These are phyloP conservation scores for Tachina lurida DNA, from an alignment of 2,888 invertebrate species.

Conservation along the genomic window DNA sequence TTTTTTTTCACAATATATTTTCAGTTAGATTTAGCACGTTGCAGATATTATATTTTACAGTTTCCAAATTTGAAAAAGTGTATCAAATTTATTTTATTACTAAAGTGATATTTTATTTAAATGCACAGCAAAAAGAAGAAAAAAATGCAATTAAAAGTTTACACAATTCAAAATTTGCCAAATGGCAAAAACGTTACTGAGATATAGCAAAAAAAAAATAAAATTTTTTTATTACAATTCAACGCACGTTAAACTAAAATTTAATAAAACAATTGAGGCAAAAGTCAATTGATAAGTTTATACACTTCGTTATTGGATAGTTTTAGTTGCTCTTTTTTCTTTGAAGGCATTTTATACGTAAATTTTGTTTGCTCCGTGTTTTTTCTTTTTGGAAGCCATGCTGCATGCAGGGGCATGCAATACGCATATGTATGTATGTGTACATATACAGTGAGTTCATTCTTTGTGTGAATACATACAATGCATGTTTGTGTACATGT, in stretches of 20 bases:
- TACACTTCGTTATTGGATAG: conserved; percentile 24
- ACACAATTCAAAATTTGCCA: conserved; percentile 11
- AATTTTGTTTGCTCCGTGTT: conserved; percentile 10
- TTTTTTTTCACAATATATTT: conserved; percentile 55
- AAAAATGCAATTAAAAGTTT: conserved; percentile 66
- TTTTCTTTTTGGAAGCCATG: neutral
- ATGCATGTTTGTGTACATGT: neutral
- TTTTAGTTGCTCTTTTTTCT: conserved; percentile 28
- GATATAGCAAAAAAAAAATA: conserved; percentile 13
- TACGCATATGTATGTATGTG: neutral
- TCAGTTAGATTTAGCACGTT: conserved; percentile 60
- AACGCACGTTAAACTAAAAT: conserved; percentile 64
- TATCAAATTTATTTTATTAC: conserved; percentile 64
- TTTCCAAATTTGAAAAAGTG: conserved; percentile 46
- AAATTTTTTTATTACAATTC: conserved; percentile 40
- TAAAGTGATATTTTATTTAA: conserved; percentile 58
- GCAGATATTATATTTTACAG: conserved; percentile 40
- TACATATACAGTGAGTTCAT: no score
- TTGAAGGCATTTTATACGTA: conserved; percentile 24
- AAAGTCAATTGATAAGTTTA: conserved; percentile 65
- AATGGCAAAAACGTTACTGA: conserved; percentile 18
- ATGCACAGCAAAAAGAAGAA: conserved; percentile 6
- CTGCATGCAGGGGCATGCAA: conserved; percentile 34
- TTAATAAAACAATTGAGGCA: conserved; percentile 61
- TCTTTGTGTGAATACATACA: neutral